Conservation (phyloP, 2,797 vertebrate species). For the Oreochromis grahami region DNA sequence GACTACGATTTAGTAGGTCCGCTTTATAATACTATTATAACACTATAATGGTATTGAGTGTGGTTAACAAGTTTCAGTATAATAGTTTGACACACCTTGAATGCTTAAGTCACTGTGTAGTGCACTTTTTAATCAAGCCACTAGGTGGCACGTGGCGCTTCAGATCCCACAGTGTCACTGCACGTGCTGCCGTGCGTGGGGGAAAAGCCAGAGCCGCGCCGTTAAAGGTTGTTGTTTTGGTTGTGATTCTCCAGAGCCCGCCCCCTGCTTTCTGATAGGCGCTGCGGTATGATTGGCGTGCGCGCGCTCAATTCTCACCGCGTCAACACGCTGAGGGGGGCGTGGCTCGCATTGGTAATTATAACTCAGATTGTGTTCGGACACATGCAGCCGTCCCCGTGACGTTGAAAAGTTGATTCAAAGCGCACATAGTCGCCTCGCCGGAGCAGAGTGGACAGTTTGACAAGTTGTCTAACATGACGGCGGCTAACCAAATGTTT, state of each 20-base stretch:
- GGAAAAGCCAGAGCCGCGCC: neutral
- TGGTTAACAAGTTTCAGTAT: neutral
- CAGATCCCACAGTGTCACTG: neutral
- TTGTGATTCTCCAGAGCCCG: neutral
- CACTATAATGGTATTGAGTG: neutral
- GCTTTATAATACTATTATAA: neutral
- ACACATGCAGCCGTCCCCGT: constrained; percentile 41
- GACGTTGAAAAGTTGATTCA: constrained; percentile 41
- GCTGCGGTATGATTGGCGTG: neutral
- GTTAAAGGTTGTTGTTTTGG: constrained; percentile 10
- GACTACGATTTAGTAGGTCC: too few relatives aligned
- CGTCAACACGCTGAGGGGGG: neutral
- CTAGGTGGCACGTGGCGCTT: constrained; percentile 3
- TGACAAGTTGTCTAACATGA: constrained; percentile 44
- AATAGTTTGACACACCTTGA: neutral
- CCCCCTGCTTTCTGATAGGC: constrained; percentile 25
- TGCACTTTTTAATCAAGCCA: neutral
- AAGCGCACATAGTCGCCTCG: constrained; percentile 1
- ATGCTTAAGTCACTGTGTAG: neutral
- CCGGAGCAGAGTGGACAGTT: neutral
- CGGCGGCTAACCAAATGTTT: constrained; percentile 28
- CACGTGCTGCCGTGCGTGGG: constrained; percentile 47
- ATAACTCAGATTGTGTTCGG: neutral
- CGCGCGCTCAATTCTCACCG: rapidly evolving
- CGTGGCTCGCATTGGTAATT: neutral